Base-by-base conservation (phyloP, 2,888 invertebrate species). In the Mamestra brassicae region DNA sequence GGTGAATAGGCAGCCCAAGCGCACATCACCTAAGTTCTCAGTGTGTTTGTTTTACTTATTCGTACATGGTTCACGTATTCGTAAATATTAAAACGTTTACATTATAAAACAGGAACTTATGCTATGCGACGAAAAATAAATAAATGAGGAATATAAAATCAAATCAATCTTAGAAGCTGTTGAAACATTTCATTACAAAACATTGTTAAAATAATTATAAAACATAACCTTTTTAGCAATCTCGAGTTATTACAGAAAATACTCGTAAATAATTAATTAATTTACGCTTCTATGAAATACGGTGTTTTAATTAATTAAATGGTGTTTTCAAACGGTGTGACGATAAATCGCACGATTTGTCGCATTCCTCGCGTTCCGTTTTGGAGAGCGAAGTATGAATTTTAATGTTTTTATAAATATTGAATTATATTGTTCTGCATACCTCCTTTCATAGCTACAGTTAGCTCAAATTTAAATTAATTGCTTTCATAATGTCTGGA, bases 261-360 rank as follows among this genome's bases (percentile, higher is more conserved):
- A 65, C 57, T 74, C 52, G 38, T 55, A 17, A 79, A 79, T 65
- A 66, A 62, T 54, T 73, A 78, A 78, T 74, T 63, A 66, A 79
- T 66, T 80, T 50, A 58, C 62, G 70, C n/a, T 79, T 57, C 61
- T 74, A 58, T 74, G 55, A 79, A 79, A 79, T 74, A 74, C 64
- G 68, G 11, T 74, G 74, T 69, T 79, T 74, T 64, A 68, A 79
- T 79, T 69, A 78, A 73, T 74, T 45, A 55, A 80, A 80, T 67
- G 66, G 57, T 71, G 58, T 80, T 80, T 75, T 67, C 66, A 75
- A 80, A 80, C 52, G 80, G 62, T 72, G 57, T 34, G 63, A 74
- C 80, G 50, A 80, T 80, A 80, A 80, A 75, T 80, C 45, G 66
- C 50, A 17, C 75, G 58, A 75, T 75, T 80, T 80, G 73, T 73